Evolutionary conservation across 2,113 vertebrate species (phyloP).

Genomic region (Chrysochloris asiatica): DNA sequence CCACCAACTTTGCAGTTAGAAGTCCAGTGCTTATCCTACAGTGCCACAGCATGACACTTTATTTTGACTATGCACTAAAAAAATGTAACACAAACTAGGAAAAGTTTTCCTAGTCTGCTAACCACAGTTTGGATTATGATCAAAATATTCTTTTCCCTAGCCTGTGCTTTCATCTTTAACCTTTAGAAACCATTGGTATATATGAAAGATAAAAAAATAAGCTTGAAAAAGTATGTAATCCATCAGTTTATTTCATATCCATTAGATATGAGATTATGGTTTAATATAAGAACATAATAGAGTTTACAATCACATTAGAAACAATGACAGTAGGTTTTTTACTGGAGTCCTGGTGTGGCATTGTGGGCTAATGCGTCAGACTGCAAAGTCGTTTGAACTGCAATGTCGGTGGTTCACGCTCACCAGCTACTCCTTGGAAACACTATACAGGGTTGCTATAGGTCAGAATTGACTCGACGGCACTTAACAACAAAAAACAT

Average conservation of each 20-base stretch:
- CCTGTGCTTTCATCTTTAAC: not conserved
- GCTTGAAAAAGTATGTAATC: not conserved
- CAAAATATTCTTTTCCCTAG: not conserved
- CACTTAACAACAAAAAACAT: no score
- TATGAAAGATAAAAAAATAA: not conserved
- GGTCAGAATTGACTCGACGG: no score
- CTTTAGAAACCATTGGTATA: not conserved
- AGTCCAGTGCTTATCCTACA: no score
- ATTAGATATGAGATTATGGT: not conserved
- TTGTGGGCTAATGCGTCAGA: no score
- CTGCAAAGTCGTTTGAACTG: no score
- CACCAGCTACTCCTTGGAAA: no score
- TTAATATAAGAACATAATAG: not conserved
- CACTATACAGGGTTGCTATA: no score
- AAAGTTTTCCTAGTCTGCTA: not conserved
- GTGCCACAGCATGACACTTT: no score
- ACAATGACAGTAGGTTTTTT: conserved; percentile 8
- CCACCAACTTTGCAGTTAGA: no score
- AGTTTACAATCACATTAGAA: conserved; percentile 38
- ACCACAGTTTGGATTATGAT: not conserved
- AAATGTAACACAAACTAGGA: not conserved
- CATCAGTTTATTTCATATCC: not conserved
- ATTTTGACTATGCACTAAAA: conserved; percentile 27
- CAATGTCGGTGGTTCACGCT: no score
- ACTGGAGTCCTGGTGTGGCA: not conserved